Conservation (phyloP, 2,888 invertebrate species). For the Tiliacea aurago region DNA sequence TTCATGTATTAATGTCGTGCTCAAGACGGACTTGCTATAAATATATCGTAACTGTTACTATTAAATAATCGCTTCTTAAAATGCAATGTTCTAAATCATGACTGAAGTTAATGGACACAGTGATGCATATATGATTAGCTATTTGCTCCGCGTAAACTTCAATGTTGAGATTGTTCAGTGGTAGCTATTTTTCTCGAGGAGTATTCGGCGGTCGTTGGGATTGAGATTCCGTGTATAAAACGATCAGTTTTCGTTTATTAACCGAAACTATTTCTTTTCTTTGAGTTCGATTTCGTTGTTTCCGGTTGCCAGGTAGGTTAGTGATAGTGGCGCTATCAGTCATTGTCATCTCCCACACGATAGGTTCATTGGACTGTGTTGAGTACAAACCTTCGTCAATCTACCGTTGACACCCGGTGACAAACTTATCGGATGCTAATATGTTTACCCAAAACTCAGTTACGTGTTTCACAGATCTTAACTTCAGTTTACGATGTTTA, state of each 20-base stretch:
- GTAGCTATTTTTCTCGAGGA: constrained; percentile 34
- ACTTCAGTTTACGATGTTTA: constrained; percentile 41
- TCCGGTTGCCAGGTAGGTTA: constrained; percentile 25
- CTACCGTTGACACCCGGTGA: constrained; percentile 51
- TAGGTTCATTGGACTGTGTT: constrained; percentile 39
- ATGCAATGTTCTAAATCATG: constrained; percentile 57
- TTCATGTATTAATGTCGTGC: constrained; percentile 51
- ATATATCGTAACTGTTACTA: constrained; percentile 46
- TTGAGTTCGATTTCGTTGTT: constrained; percentile 33
- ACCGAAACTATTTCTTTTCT: constrained; percentile 4
- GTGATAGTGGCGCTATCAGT: constrained; percentile 43
- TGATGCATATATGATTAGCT: constrained; percentile 59
- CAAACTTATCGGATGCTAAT: constrained; percentile 57
- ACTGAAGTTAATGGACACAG: constrained; percentile 51
- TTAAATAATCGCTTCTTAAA: constrained; percentile 58
- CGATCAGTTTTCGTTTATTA: background rate
- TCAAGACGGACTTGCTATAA: constrained; percentile 50
- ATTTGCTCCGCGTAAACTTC: constrained; percentile 44
- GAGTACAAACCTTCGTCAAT: constrained; percentile 63
- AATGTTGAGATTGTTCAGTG: constrained; percentile 44
- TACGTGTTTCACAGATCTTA: constrained; percentile 44
- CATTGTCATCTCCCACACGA: constrained; percentile 37
- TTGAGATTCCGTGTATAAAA: constrained; percentile 31
- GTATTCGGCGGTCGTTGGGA: constrained; percentile 16
- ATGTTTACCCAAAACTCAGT: constrained; percentile 50